phyloP scores from a whole-genome alignment of 2,888 invertebrate genomes.

The Amphipyra tragopoginis region DNA sequence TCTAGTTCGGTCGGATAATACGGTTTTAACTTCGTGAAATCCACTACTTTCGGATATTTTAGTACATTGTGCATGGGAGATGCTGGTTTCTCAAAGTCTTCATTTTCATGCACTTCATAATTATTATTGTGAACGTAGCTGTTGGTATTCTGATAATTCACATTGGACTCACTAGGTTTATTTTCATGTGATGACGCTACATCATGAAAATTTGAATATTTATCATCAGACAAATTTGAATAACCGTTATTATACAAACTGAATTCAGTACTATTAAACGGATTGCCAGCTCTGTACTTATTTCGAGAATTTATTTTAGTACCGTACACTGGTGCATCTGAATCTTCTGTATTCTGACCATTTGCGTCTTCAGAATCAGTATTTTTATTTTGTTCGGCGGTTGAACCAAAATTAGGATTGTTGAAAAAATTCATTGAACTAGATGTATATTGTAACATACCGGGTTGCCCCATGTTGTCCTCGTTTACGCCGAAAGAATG shows the following conservation, averaged over 20 bases:
- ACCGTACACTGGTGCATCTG: conserved; percentile 77
- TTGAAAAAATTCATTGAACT: conserved; percentile 72
- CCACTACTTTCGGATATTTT: conserved; percentile 80
- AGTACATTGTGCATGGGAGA: conserved; percentile 62
- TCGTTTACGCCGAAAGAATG: conserved; percentile 65
- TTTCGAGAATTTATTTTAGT: conserved; percentile 77
- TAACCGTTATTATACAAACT: conserved; percentile 67
- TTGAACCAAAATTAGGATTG: conserved; percentile 68
- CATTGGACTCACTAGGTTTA: conserved; percentile 69
- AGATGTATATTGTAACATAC: conserved; percentile 73
- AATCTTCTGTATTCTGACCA: conserved; percentile 63
- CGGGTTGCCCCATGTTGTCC: conserved; percentile 68
- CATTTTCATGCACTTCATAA: conserved; percentile 63
- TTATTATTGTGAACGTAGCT: conserved; percentile 58
- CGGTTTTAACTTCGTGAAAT: conserved; percentile 79
- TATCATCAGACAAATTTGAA: conserved; percentile 65
- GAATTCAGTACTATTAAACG: conserved; percentile 71
- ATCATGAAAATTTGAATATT: conserved; percentile 65
- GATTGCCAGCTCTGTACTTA: conserved; percentile 66
- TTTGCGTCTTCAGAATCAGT: conserved; percentile 62
- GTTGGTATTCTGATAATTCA: conserved; percentile 65
- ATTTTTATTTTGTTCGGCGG: conserved; percentile 67
- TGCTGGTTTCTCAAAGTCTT: conserved; percentile 65
- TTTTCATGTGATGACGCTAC: conserved; percentile 63
- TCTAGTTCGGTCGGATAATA: conserved; percentile 73